phyloP scores from a whole-genome alignment of 2,888 invertebrate genomes.

The Magallana nippona region DNA sequence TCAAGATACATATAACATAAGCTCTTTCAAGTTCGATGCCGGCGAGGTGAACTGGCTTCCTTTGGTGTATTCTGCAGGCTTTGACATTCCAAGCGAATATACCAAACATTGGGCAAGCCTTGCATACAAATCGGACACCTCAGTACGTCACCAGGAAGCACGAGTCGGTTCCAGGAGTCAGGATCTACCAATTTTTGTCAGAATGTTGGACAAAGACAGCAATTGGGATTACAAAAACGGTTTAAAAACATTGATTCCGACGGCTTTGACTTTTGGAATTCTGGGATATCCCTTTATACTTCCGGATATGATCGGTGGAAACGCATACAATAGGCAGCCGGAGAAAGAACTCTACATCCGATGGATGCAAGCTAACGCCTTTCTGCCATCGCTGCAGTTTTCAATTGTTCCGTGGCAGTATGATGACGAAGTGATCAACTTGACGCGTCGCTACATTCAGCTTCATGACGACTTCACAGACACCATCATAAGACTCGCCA shows the following conservation, averaged over 20 bases:
- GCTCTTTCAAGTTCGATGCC: constrained; percentile 94
- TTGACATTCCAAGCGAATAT: constrained; percentile 68
- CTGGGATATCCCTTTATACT: constrained; percentile 90
- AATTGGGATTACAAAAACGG: constrained; percentile 91
- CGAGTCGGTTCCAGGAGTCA: constrained; percentile 91
- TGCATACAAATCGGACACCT: constrained; percentile 65
- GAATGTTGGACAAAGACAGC: constrained; percentile 91
- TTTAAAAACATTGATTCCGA: constrained; percentile 89
- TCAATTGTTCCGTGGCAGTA: constrained; percentile 83
- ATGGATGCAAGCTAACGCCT: constrained; percentile 93
- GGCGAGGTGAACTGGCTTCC: constrained; percentile 80
- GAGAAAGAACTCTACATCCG: constrained; percentile 84
- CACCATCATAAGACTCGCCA: constrained; percentile 65
- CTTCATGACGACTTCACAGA: constrained; percentile 67
- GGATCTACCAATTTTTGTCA: constrained; percentile 88
- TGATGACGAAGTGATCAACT: constrained; percentile 61
- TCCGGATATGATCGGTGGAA: constrained; percentile 88
- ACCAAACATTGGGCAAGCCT: constrained; percentile 68
- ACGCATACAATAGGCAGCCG: constrained; percentile 70
- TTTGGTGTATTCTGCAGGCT: constrained; percentile 58
- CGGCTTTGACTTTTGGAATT: constrained; percentile 82
- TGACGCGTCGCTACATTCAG: constrained; percentile 63
- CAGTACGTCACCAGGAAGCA: constrained; percentile 86
- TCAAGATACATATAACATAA: constrained; percentile 86
- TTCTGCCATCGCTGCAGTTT: constrained; percentile 94